phyloP scores from a whole-genome alignment of 2,888 invertebrate species.

The Sipunculus nudus region DNA sequence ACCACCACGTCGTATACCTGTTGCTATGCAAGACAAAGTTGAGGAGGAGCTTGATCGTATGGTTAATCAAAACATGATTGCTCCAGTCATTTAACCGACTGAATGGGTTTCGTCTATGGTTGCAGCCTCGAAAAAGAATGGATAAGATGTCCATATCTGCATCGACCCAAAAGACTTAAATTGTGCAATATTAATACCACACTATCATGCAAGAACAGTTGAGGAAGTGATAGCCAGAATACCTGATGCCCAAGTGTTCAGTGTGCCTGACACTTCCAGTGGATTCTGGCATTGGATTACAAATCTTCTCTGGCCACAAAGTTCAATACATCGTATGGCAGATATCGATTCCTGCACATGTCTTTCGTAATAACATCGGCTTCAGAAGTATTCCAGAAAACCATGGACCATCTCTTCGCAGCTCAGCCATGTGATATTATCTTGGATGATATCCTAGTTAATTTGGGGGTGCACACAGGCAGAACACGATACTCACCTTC shows the following conservation, averaged over 20 bases:
- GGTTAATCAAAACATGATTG: no score
- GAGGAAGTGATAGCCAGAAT: constrained; percentile 36
- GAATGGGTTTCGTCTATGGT: no score
- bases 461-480: neutral
- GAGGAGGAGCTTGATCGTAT: no score
- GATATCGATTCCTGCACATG: constrained; percentile 24
- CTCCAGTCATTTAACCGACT: no score
- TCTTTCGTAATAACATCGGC: constrained; percentile 34
- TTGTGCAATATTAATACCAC: no score
- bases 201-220: constrained; percentile 20
- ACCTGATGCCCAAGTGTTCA: constrained; percentile 29
- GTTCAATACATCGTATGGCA: no score
- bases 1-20: no score
- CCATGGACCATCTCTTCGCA: constrained; percentile 24
- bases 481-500: neutral
- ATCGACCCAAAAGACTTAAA: no score
- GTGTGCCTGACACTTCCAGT: constrained; percentile 28
- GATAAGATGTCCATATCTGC: no score
- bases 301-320: constrained; percentile 22
- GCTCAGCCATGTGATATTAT: constrained; percentile 1
- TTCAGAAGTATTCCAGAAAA: constrained; percentile 32
- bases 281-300: constrained; percentile 29
- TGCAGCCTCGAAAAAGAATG: no score
- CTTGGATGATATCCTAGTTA: constrained; percentile 1
- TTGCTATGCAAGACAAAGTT: no score